Evolutionary conservation across 2,797 vertebrate genomes (phyloP), one percentile per base, ranked within the genome.

Genomic region (Galaxias olidus): DNA sequence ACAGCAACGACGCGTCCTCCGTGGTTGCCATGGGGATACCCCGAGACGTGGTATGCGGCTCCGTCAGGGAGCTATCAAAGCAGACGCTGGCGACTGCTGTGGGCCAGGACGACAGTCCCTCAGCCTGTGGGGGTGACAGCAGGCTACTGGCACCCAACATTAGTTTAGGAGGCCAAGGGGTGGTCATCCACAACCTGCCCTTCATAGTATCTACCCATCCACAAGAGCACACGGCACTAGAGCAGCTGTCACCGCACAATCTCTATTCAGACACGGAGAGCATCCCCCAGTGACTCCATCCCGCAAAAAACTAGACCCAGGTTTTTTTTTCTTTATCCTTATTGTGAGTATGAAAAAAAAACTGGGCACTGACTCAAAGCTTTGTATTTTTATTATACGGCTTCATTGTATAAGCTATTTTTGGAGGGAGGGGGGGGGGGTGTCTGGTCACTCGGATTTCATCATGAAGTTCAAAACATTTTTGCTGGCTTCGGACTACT

Each of bases 151-250:
- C 89, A 57, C 84, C 89, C 0, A 82, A 84, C 69, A 74, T 92
- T 51, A 76, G 80, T 60, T 81, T 92, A 10, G 77, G 79, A 17
- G 4, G 85, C 7, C 86, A 90, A 51, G 86, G 86, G 0, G 72
- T 93, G 68, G 85, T 92, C 55, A 86, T 93, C 65, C 91, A 93
- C 14, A 72, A 86, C 9, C 74, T 93, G 1, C 92, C 90, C 0
- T 78, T 93, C 9, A 78, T 91, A 0, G 81, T 89, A 59, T 86
- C 89, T 1, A 9, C 86, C 42, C 80, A 74, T 4, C 63, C 80
- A 1, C 86, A 30, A 30, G 30, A 86, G 50, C 83, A 84, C 47
- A 66, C 60, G 4, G 15, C 69, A 0, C 65, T 78, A 7, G 83
- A 83, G 54, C 89, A 81, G 66, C 87, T 91, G 17, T 75, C 90